Evolutionary conservation across 2,888 invertebrate genomes (phyloP), one percentile per base, ranked within the genome.

Genomic region (Tinea semifulvella): DNA sequence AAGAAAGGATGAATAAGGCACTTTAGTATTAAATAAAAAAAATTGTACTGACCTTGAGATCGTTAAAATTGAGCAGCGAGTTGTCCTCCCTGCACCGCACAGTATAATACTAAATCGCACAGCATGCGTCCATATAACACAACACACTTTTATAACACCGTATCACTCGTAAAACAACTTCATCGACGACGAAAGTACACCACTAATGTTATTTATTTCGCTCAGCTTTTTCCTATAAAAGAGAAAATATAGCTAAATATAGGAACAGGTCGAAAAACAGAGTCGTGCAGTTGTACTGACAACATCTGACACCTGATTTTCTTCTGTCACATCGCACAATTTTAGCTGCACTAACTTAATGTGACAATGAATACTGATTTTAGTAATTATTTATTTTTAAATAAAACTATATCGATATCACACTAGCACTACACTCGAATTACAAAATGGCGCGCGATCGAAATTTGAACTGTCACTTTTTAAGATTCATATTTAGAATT

Each of bases 121-220:
- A 71, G 71, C 71, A 71, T 63, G 65, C 62, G 70, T 73, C 75
- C 74, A 71, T 69, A 73, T 61, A 68, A 64, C 65, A 73, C 72
- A 72, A 67, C 61, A 63, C 75, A 77, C 75, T 72, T 68, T 64
- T 65, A 70, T 68, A 71, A 75, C 61, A 66, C 64, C 69, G 71
- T 76, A 77, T 80, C 76, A 80, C 72, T 80, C 79, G 77, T 71
- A 77, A 79, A 80, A 77, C 55, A 80, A 77, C 72, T 79, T 79
- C 67, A 80, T 77, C 55, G 80, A 74, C 58, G 79, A 75, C 48
- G 77, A 75, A 57, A 80, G 68, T 69, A 79, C 79, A 76, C 74
- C 73, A 79, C 79, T 80, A 69, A 80, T 72, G 73, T 76, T 79
- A 77, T 73, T 74, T 69, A 75, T 74, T 76, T 79, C 79, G 68